A percentile compares a stretch with the other conserved stretches of the same genome.
Conservation (phyloP, 1,140 invertebrate species). For the Scaptomyza pallida region DNA sequence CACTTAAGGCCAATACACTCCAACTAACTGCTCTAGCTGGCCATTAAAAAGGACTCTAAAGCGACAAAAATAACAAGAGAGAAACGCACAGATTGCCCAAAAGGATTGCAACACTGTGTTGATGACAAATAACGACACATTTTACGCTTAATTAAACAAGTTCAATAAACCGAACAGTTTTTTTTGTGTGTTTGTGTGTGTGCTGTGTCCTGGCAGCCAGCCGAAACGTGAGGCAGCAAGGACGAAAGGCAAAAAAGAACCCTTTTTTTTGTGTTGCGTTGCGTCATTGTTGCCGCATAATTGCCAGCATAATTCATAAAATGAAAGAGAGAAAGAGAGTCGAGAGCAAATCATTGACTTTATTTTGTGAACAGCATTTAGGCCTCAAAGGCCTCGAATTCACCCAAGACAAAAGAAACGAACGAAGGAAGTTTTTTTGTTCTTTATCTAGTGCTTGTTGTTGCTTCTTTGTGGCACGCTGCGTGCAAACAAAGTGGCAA, state of each 20-base stretch:
- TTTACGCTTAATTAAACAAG: constrained; percentile 78
- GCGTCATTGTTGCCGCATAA: constrained; percentile 70
- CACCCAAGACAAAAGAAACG: constrained; percentile 59
- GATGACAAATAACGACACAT: constrained; percentile 70
- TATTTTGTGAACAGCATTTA: constrained; percentile 64
- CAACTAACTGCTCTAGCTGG: constrained; percentile 2
- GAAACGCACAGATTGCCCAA: constrained; percentile 1
- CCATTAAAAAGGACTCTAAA: constrained; percentile 21
- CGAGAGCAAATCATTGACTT: constrained; percentile 73
- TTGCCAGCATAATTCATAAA: constrained; percentile 80
- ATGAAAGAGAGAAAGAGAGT: constrained; percentile 31
- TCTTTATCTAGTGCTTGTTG: background rate
- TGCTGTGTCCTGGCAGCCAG: background rate
- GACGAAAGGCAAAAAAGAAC: constrained; percentile 7
- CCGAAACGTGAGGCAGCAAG: background rate
- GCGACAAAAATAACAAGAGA: constrained; percentile 5
- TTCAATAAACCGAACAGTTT: constrained; percentile 73
- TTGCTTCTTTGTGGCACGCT: constrained; percentile 42
- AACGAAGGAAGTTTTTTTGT: constrained; percentile 31
- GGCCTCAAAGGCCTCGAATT: constrained; percentile 32
- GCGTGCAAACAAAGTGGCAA: constrained; percentile 53
- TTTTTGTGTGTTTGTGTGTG: too few relatives aligned
- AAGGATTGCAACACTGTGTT: constrained; percentile 17
- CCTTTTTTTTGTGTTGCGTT: constrained; percentile 52
- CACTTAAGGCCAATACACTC: background rate